Conservation (phyloP, 1,140 invertebrate genomes). For the Trachelipus rathkii region DNA sequence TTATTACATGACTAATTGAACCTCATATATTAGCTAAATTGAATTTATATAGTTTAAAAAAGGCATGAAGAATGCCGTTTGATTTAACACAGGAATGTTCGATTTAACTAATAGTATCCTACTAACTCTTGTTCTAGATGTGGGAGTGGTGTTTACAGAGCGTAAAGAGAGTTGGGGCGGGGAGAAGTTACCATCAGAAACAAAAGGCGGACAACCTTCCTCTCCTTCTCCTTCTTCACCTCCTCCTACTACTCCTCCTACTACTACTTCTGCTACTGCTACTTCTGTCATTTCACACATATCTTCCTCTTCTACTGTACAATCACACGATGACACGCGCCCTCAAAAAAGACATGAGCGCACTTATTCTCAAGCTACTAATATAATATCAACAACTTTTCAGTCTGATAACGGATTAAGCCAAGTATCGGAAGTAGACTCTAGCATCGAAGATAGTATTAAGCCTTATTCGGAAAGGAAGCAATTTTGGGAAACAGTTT, state of each 20-base stretch:
- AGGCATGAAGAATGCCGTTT: conserved; percentile 22
- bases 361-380: conserved; percentile 41
- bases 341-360: conserved; percentile 36
- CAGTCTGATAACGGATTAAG: conserved; percentile 24
- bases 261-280: conserved; percentile 30
- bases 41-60: background rate
- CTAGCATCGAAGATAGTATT: conserved; percentile 34
- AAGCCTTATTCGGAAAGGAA: conserved; percentile 44
- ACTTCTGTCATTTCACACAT: conserved; percentile 18
- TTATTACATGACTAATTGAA: conserved; percentile 1
- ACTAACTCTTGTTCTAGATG: conserved; percentile 45
- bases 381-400: conserved; percentile 37
- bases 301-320: conserved; percentile 22
- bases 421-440: conserved; percentile 20
- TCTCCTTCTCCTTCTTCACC: conserved; percentile 25
- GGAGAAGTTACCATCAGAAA: conserved; percentile 42
- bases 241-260: conserved; percentile 22
- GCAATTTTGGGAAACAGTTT: conserved; percentile 45
- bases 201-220: conserved; percentile 35
- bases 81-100: conserved; percentile 38
- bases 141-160: conserved; percentile 45
- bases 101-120: conserved; percentile 43
- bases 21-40: background rate
- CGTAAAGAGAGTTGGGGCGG: conserved; percentile 43
- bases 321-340: conserved; percentile 17